These are phyloP conservation scores for Columba livia DNA, from an alignment of 2,113 vertebrate genomes.

Conservation along the genomic window DNA sequence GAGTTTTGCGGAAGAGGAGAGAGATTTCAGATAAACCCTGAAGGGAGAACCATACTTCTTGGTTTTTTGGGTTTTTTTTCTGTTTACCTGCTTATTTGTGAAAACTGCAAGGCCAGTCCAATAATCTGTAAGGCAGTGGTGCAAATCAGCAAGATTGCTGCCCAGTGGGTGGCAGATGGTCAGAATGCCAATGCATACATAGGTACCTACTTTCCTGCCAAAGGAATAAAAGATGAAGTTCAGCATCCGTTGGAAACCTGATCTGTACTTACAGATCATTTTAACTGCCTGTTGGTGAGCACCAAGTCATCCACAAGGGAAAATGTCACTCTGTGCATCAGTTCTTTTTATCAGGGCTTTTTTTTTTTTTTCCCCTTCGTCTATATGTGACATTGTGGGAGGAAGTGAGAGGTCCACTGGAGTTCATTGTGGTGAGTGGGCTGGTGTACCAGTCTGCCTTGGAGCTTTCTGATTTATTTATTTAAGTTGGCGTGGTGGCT, in stretches of 20 bases:
- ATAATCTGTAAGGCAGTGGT: not conserved
- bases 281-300: not conserved
- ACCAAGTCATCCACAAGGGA: not conserved
- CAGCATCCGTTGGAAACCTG: slow-evolving; percentile 24
- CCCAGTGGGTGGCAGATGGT: not conserved
- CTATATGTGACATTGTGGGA: not conserved
- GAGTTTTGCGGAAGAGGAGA: not conserved
- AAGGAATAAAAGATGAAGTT: slow-evolving; percentile 40
- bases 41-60: not conserved
- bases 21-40: not conserved
- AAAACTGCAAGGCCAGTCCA: not conserved
- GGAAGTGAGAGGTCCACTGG: not conserved
- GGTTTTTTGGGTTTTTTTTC: not conserved
- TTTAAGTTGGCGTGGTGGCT: not conserved
- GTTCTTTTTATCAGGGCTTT: not conserved
- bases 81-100: not conserved
- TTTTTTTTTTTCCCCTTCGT: not conserved
- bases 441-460: not conserved
- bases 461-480: slow-evolving; percentile 25
- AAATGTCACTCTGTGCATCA: not conserved
- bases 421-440: not conserved
- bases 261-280: slow-evolving; percentile 32
- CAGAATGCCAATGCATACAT: not conserved
- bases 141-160: not conserved
- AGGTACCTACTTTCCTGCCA: not conserved